Base-by-base conservation (phyloP, 2,888 invertebrate species). In the Mellilla xanthometata region DNA sequence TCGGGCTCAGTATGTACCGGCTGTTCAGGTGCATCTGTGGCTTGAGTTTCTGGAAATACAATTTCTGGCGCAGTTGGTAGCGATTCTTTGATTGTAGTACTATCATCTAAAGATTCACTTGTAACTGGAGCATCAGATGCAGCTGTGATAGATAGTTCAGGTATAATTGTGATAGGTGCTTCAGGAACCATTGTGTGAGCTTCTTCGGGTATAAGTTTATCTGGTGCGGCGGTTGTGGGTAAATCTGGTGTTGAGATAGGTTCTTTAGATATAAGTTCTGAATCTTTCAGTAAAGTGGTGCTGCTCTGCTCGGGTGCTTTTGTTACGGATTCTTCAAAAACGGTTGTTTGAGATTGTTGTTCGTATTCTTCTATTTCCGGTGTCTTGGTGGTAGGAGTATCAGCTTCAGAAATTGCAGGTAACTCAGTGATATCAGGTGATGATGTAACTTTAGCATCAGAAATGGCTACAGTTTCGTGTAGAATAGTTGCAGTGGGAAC, bases 401-500 rank as follows among this genome's bases (percentile, higher is more conserved):
- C 35, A n/a, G 13, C 4, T 2, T 15, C 35, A 9, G 9, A 8
- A n/a, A 4, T 12, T 12, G 22, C 29, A 10, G 39, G 24, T n/a
- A 12, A 12, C 34, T 34, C 13, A 10, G 11, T 12, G 12, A n/a
- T 2, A 23, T 29, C 34, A 12, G 27, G 27, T 9, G 23, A 7
- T 2, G 12, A n/a, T 12, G 29, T 29, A 8, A 22, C 12, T 7
- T 2, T 2, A 7, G 5, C 12, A 2, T 12, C 29, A 7, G 12
- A 6, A 3, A 7, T 3, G 12, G 29, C 5, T 8, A 2, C 10
- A n/a, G 11, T 2, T 8, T 22, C 22, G 29, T 23, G 29, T 9
- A 23, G 11, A 2, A 65, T 68, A 46, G 49, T 59, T 11, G 72
- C 12, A 7, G 13, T 15, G 2, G 26, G 8, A 12, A 4, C 12